These are phyloP conservation scores for Pristiophorus japonicus DNA, from an alignment of 2,113 vertebrate species.

Conservation along the genomic window DNA sequence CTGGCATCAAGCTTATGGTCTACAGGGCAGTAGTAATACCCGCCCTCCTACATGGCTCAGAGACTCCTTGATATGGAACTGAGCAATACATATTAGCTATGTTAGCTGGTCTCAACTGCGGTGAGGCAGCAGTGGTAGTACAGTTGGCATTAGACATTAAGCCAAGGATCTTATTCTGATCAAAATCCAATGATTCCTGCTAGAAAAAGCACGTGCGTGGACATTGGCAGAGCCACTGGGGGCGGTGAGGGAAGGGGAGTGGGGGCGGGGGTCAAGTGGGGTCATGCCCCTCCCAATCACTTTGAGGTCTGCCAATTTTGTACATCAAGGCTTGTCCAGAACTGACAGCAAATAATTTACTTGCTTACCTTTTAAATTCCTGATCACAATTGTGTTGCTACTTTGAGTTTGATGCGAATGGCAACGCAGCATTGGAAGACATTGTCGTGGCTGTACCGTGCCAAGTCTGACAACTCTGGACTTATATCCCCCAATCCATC, in stretches of 20 bases:
- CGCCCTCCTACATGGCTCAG: no score
- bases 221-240: neutral
- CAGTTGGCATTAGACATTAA: neutral
- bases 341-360: neutral
- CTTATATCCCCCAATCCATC: neutral
- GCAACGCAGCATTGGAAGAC: neutral
- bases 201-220: neutral
- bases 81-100: neutral
- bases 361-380: neutral
- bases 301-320: neutral
- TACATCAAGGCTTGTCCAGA: neutral
- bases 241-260: no score
- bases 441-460: neutral
- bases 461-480: neutral
- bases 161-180: neutral
- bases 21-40: no score
- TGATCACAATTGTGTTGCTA: neutral
- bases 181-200: neutral
- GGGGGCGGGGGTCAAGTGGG: neutral
- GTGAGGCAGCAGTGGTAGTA: neutral
- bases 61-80: neutral
- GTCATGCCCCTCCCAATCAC: neutral
- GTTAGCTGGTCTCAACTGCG: neutral
- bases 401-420: neutral
- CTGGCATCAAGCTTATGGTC: no score